These are phyloP conservation scores for Archips crataeganus DNA, from an alignment of 2,888 invertebrate species.

Conservation along the genomic window DNA sequence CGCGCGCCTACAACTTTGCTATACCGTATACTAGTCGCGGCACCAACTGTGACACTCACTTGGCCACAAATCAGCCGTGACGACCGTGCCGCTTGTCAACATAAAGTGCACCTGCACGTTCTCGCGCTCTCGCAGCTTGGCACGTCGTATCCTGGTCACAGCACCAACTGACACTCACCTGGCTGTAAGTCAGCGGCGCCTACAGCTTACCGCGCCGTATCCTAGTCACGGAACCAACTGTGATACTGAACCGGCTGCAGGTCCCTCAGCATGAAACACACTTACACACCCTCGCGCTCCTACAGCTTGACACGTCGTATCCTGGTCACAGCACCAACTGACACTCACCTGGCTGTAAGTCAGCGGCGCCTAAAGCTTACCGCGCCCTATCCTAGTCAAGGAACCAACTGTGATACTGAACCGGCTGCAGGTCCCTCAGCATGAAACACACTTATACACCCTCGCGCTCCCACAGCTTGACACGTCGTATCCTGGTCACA, in stretches of 20 bases:
- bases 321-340: not conserved
- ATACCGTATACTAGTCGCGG: not conserved
- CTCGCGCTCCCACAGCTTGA: too few species aligned
- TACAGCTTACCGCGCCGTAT: conserved; percentile 88
- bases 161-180: not conserved
- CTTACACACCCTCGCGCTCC: too few species aligned
- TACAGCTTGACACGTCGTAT: too few species aligned
- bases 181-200: conserved; percentile 88
- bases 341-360: conserved; percentile 90
- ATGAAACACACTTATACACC: too few species aligned
- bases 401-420: too few species aligned
- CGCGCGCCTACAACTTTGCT: too few species aligned
- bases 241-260: too few species aligned
- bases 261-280: too few species aligned
- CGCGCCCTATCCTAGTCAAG: conserved; percentile 64
- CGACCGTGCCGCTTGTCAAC: conserved; percentile 94
- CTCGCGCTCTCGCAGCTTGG: conserved; percentile 94
- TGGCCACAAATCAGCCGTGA: conserved; percentile 93
- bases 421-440: too few species aligned
- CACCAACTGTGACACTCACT: conserved; percentile 79
- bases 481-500: too few species aligned
- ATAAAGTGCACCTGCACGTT: conserved; percentile 96
- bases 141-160: too few species aligned
- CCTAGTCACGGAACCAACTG: too few species aligned
- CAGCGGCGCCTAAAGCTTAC: conserved; percentile 93